Conservation (phyloP, 2,888 invertebrate species). For the Leucophenga montana region DNA sequence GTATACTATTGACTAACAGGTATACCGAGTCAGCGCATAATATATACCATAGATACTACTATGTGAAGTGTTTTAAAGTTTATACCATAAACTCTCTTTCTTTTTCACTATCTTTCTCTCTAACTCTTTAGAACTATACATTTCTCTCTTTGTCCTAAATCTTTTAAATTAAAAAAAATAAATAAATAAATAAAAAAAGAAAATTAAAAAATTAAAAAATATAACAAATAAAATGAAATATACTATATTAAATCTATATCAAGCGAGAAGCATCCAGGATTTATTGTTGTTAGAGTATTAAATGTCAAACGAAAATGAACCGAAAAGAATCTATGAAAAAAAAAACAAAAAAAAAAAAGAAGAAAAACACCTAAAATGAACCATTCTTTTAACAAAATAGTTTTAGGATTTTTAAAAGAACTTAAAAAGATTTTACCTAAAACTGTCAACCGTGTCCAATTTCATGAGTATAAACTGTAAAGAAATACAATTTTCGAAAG, state of each 20-base stretch:
- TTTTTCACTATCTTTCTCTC: too few relatives aligned
- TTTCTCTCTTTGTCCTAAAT: not conserved
- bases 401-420: conserved; percentile 35
- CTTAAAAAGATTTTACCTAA: too few relatives aligned
- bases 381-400: conserved; percentile 33
- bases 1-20: too few relatives aligned
- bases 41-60: too few relatives aligned
- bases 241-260: conserved; percentile 16
- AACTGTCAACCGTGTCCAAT: too few relatives aligned
- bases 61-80: too few relatives aligned
- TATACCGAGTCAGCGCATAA: too few relatives aligned
- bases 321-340: not conserved
- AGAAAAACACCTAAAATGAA: conserved; percentile 12
- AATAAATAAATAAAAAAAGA: conserved; percentile 4
- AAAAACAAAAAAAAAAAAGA: conserved; percentile 9
- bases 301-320: not conserved
- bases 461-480: not conserved
- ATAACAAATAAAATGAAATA: too few relatives aligned
- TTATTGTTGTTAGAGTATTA: not conserved
- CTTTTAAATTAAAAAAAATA: conserved; percentile 8
- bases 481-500: conserved; percentile 33
- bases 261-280: not conserved
- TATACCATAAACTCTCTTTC: too few relatives aligned
- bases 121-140: too few relatives aligned
- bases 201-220: conserved; percentile 19